Evolutionary conservation across 1,140 invertebrate species (phyloP), one percentile per base, ranked within the genome.

Genomic region (Batillaria attramentaria): DNA sequence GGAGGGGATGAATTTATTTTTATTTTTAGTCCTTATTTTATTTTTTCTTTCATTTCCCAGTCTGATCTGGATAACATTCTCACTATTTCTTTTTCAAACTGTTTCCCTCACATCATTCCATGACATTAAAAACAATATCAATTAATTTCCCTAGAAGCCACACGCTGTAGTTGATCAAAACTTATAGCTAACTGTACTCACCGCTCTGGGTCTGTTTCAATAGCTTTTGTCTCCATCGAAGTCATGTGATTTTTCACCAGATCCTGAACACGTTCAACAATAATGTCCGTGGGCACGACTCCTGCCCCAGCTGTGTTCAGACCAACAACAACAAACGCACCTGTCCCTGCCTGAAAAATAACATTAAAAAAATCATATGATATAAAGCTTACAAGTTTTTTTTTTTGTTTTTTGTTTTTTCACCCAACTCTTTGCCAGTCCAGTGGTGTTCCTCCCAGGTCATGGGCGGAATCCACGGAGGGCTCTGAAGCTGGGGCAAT

Each of bases 341-440:
- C 73, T 24, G 33, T 24, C 3, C 73, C 54, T 5, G 73, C 42
- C 73, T 75, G 73, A n/a, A n/a, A n/a, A n/a, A n/a, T n/a, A n/a
- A n/a, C n/a, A n/a, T n/a, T n/a, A n/a, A n/a, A n/a, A n/a, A n/a
- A n/a, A n/a, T n/a, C n/a, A n/a, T n/a, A n/a, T n/a, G n/a, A n/a
- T n/a, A n/a, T n/a, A n/a, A n/a, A n/a, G n/a, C n/a, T n/a, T n/a
- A n/a, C n/a, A n/a, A n/a, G n/a, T n/a, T n/a, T n/a, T n/a, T n/a
- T n/a, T n/a, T n/a, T n/a, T n/a, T n/a, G n/a, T n/a, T n/a, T n/a
- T n/a, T n/a, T n/a, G n/a, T n/a, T n/a, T n/a, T n/a, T n/a, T n/a
- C n/a, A n/a, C n/a, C n/a, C n/a, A n/a, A n/a, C n/a, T n/a, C n/a
- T n/a, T n/a, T n/a, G n/a, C n/a, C n/a, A n/a, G n/a, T n/a, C n/a